Conservation (phyloP, 2,888 invertebrate species). For the Epicampocera succincta region DNA sequence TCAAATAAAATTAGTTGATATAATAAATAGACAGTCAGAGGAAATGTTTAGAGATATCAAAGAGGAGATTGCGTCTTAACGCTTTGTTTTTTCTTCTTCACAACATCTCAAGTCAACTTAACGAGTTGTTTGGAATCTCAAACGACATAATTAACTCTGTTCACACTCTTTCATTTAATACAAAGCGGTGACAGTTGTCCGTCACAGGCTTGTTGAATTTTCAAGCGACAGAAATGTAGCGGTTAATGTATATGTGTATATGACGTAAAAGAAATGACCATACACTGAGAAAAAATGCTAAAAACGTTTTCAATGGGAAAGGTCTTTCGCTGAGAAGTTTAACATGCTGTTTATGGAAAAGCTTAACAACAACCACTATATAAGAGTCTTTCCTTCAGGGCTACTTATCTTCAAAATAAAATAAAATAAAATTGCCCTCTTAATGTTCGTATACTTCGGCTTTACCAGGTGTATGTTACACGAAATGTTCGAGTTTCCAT, state of each 20-base stretch:
- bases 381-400: too few relatives aligned
- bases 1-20: conserved; percentile 20
- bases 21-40: background rate
- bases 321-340: too few relatives aligned
- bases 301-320: too few relatives aligned
- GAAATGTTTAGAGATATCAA: conserved; percentile 30
- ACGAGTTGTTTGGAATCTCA: conserved; percentile 49
- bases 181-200: conserved; percentile 2
- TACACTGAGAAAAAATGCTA: conserved; percentile 26
- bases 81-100: too few relatives aligned
- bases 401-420: too few relatives aligned
- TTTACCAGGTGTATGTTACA: too few relatives aligned
- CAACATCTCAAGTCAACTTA: conserved; percentile 28
- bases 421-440: too few relatives aligned
- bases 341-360: too few relatives aligned
- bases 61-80: conserved; percentile 34
- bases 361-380: too few relatives aligned
- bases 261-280: background rate
- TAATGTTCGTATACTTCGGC: too few relatives aligned
- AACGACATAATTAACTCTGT: conserved; percentile 53
- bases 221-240: conserved; percentile 29
- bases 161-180: conserved; percentile 26
- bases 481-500: too few relatives aligned
- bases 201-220: conserved; percentile 38
- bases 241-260: conserved; percentile 7